Conservation (phyloP, 2,888 invertebrate species). For the Automeris io region DNA sequence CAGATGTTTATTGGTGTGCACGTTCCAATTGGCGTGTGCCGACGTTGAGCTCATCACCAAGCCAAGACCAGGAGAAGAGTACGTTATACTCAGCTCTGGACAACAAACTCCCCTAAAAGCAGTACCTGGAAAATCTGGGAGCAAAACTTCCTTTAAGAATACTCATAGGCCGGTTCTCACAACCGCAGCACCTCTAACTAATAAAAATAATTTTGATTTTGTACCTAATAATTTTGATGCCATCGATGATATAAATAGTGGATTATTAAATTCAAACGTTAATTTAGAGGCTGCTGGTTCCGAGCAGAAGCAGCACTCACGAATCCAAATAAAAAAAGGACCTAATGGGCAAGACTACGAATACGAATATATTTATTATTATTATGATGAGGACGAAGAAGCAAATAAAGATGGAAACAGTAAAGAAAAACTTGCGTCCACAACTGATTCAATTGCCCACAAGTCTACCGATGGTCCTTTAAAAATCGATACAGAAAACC, state of each 20-base stretch:
- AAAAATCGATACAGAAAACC: slow-evolving; percentile 63
- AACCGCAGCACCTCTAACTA: slow-evolving; percentile 57
- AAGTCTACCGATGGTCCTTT: slow-evolving; percentile 80
- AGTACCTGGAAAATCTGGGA: slow-evolving; percentile 42
- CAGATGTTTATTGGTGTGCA: slow-evolving; percentile 72
- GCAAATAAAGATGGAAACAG: slow-evolving; percentile 47
- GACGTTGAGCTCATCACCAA: slow-evolving; percentile 80
- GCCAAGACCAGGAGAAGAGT: slow-evolving; percentile 81
- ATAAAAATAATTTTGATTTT: slow-evolving; percentile 53
- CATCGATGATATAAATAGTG: slow-evolving; percentile 69
- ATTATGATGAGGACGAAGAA: slow-evolving; percentile 89
- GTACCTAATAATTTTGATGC: slow-evolving; percentile 69
- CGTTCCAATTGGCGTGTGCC: slow-evolving; percentile 54
- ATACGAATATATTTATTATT: slow-evolving; percentile 94
- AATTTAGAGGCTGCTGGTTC: slow-evolving; percentile 80
- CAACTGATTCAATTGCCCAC: slow-evolving; percentile 41
- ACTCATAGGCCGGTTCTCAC: slow-evolving; percentile 77
- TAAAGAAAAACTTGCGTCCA: slow-evolving; percentile 35
- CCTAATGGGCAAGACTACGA: slow-evolving; percentile 94
- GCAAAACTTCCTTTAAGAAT: slow-evolving; percentile 44
- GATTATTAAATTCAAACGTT: slow-evolving; percentile 67
- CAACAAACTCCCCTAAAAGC: slow-evolving; percentile 67
- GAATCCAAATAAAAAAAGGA: slow-evolving; percentile 90
- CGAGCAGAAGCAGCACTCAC: slow-evolving; percentile 82
- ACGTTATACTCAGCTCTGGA: slow-evolving; percentile 79